Base-by-base conservation (phyloP, 2,113 vertebrate species). In the Orthonyx spaldingii region DNA sequence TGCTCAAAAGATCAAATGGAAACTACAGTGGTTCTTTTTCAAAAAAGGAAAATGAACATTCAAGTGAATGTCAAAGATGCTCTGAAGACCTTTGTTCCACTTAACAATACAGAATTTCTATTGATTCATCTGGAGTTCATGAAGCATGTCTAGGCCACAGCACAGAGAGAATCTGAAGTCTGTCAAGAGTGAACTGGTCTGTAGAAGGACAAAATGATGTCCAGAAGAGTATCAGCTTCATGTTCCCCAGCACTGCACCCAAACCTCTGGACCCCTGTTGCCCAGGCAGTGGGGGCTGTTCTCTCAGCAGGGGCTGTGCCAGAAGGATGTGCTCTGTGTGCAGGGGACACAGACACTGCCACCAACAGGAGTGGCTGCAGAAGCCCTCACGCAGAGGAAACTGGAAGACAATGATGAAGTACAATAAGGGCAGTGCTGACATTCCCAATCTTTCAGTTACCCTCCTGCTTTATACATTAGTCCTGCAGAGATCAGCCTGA, bases 231-330 rank as follows among this genome's bases (percentile, higher is more conserved):
- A 56, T 39, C 56, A 60, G 24, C 7, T 30, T 28, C 44, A 7
- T 1, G 5, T n/a, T 56, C 24, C 47, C 26, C 49, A 55, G n/a
- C 23, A 18, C 49, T 60, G 24, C 24, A n/a, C 68, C 35, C 60
- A 78, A 56, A 61, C 49, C 3, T 3, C 65, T 37, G 35, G 50
- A 53, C 5, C 27, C 6, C 2, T 1, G 1, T 18, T 6, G 6
- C 39, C 26, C 49, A 42, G 81, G 65, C 69, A 91, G 72, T 32
- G 49, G 41, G 41, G 2, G 1, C 44, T 23, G 37, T 10, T 44
- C 30, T 64, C 74, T 15, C 33, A 33, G 49, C 56, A 78, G 49
- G 18, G 28, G 11, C 56, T 83, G 30, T 71, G 39, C 61, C 28
- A 53, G 37, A 55, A 82, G 44, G 65, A 21, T 32, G 50, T 37